phyloP scores from a whole-genome alignment of 2,797 vertebrate genomes.

The Rhynchonycteris naso region DNA sequence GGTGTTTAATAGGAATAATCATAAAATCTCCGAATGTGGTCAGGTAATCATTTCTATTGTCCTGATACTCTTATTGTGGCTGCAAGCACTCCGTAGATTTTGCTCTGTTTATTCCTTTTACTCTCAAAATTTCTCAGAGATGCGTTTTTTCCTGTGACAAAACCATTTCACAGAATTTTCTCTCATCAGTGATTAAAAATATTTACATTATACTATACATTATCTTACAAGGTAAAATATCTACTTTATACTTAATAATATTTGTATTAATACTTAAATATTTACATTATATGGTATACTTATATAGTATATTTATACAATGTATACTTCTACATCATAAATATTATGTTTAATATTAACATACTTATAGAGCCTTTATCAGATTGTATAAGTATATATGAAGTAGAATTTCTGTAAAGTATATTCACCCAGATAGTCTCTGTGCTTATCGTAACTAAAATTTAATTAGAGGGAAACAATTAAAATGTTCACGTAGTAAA shows the following conservation, averaged over 20 bases:
- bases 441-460: background rate
- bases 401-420: background rate
- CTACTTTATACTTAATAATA: background rate
- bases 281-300: background rate
- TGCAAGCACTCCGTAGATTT: background rate
- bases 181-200: background rate
- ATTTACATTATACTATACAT: background rate
- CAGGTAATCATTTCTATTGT: slow-evolving; percentile 86
- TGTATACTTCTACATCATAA: background rate
- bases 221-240: background rate
- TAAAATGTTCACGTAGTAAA: too few species aligned
- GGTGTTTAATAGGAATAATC: slow-evolving; percentile 88
- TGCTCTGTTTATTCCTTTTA: background rate
- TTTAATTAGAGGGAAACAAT: background rate
- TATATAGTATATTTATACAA: background rate
- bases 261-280: background rate
- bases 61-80: background rate
- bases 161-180: background rate
- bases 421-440: background rate
- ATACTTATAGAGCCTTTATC: background rate
- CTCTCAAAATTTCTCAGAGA: background rate
- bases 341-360: background rate
- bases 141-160: slow-evolving; percentile 4
- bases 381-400: background rate
- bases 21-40: slow-evolving; percentile 87